Evolutionary conservation across 53 echinoderm and acorn worm species (phyloP).

Genomic region (Pentamera pediparva): DNA sequence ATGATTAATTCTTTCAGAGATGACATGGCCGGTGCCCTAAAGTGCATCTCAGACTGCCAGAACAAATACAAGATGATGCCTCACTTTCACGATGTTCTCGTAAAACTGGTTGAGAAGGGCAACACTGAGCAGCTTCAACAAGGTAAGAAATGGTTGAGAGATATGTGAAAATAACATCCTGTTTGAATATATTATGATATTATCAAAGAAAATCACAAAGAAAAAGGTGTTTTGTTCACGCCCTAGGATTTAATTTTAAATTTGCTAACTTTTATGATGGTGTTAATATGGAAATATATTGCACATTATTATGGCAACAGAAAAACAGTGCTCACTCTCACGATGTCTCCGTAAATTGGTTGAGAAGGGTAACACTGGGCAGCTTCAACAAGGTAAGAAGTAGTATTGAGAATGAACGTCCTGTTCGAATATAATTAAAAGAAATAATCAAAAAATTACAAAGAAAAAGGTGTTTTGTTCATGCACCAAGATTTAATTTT

Average conservation of each 20-base stretch:
- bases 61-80: slow-evolving; percentile 70
- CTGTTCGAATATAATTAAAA: background rate
- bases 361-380: slow-evolving; percentile 70
- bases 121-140: slow-evolving; percentile 77
- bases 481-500: too few relatives aligned
- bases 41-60: slow-evolving; percentile 77
- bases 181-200: background rate
- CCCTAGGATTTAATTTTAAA: too few relatives aligned
- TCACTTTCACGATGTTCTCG: slow-evolving; percentile 74
- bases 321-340: slow-evolving; percentile 73
- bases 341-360: slow-evolving; percentile 70
- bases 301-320: too few relatives aligned
- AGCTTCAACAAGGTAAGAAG: slow-evolving; percentile 67
- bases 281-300: too few relatives aligned
- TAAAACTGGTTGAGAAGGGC: slow-evolving; percentile 72
- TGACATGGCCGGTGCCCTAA: slow-evolving; percentile 66
- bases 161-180: background rate
- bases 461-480: too few relatives aligned
- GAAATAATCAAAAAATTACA: background rate
- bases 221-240: too few relatives aligned
- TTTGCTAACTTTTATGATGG: too few relatives aligned
- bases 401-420: background rate
- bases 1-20: slow-evolving; percentile 57
- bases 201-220: too few relatives aligned
- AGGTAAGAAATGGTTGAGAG: slow-evolving; percentile 32